Conservation (phyloP, 2,888 invertebrate genomes). For the Trimorus sp. region DNA sequence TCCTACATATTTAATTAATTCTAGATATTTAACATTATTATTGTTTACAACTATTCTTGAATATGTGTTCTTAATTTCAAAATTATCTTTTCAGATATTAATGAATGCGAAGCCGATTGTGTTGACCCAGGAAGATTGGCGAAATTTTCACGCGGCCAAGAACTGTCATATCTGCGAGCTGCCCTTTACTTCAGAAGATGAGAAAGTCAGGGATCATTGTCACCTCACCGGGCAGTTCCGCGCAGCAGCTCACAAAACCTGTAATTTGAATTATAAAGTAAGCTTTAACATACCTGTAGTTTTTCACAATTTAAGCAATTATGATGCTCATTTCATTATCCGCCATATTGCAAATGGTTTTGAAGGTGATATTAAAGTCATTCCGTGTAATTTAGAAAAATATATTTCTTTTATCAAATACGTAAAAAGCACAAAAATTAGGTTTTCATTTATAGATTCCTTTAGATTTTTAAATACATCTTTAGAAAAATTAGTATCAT, state of each 20-base stretch:
- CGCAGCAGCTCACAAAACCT: slow-evolving; percentile 59
- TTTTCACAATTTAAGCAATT: slow-evolving; percentile 68
- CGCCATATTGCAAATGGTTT: slow-evolving; percentile 41
- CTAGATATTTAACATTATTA: too few species aligned
- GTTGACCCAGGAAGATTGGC: too few species aligned
- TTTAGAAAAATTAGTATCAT: slow-evolving; percentile 39
- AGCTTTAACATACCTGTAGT: slow-evolving; percentile 62
- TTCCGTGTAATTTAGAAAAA: slow-evolving; percentile 74
- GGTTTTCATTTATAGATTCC: slow-evolving; percentile 46
- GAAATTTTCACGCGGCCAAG: too few species aligned
- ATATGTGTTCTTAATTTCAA: too few species aligned
- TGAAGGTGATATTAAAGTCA: slow-evolving; percentile 67
- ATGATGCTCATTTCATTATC: slow-evolving; percentile 60
- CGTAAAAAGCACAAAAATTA: slow-evolving; percentile 33
- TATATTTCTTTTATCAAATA: slow-evolving; percentile 67
- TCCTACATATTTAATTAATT: too few species aligned
- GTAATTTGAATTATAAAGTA: slow-evolving; percentile 62
- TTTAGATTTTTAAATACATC: slow-evolving; percentile 32
- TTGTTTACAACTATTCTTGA: too few species aligned
- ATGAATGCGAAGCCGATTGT: too few species aligned
- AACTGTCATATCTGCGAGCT: slow-evolving; percentile 29
- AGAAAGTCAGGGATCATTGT: slow-evolving; percentile 20
- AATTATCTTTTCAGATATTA: too few species aligned
- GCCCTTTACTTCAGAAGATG: slow-evolving; percentile 30
- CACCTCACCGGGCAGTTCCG: slow-evolving; percentile 48